These are phyloP conservation scores for Scolopax mira DNA, from an alignment of 2,113 vertebrate genomes.

Conservation along the genomic window DNA sequence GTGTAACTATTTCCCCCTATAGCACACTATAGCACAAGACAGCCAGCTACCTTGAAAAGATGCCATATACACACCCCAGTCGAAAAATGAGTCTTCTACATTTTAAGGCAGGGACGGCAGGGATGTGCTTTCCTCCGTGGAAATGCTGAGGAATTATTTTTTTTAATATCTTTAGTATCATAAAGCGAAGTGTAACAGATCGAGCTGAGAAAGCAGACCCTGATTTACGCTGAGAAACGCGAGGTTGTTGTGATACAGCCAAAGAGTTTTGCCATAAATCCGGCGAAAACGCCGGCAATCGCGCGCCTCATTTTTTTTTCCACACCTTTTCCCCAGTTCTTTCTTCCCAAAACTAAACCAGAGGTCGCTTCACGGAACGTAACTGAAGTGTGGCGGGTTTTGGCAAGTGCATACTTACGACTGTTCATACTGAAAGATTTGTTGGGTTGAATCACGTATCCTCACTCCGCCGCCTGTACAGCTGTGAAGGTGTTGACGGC, in stretches of 20 bases:
- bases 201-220: not conserved
- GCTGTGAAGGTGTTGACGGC: slow-evolving; percentile 10
- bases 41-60: not conserved
- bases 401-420: not conserved
- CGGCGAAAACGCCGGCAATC: not conserved
- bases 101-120: not conserved
- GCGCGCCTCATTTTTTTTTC: not conserved
- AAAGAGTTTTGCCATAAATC: not conserved
- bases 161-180: not conserved
- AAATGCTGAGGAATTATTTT: not conserved
- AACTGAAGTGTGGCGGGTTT: not conserved
- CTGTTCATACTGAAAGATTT: not conserved
- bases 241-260: not conserved
- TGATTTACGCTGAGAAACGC: not conserved
- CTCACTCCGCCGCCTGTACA: not conserved
- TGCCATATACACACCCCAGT: not conserved
- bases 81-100: not conserved
- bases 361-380: not conserved
- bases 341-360: slow-evolving; percentile 3
- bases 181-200: not conserved
- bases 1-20: not conserved
- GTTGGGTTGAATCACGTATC: not conserved
- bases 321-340: not conserved
- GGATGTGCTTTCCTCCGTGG: not conserved
- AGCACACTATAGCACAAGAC: not conserved